Base-by-base conservation (phyloP, 2,113 vertebrate species). In the Sterrhoptilus dennistouni region DNA sequence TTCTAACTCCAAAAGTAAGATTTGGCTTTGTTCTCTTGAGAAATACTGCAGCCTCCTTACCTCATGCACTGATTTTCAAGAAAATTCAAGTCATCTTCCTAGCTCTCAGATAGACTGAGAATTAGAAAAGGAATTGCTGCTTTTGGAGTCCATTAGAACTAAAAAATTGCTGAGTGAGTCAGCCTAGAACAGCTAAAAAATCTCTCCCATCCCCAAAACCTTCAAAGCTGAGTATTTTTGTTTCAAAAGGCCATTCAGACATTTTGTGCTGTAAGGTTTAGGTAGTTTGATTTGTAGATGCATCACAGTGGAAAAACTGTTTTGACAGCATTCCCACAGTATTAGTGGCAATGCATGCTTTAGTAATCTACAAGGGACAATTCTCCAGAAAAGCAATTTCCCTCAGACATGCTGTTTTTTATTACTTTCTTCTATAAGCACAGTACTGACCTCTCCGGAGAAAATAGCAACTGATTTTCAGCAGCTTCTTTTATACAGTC, bases 361-460 rank as follows among this genome's bases (percentile, higher is more conserved):
- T 96, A 90, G 96, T 96, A 97, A 95, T 92, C 94, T 95, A 88
- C 90, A 92, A 83, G 92, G 96, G 87, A 95, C 92, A 91, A 59
- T 91, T 96, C 93, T 96, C 95, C 89, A 97, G 93, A 75, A 97
- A 97, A 91, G 96, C 92, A 88, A 91, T 97, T 97, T 96, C 91
- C 71, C 83, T 96, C 84, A 92, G 93, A 96, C 90, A 85, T 2
- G 54, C 84, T 94, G 68, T 0, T 90, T 96, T 97, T 97, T 94
- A 97, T 96, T 93, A 90, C 94, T 94, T 97, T 95, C 83, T 93
- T 92, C 96, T 91, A 75, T 91, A 95, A 97, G 94, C 74, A 82
- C 80, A 91, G 89, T 80, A 75, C 91, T 93, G 91, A 80, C 78
- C 64, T 95, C 84, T 87, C 83, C 25, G 12, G 91, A 96, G 97